Evolutionary conservation across 2,888 invertebrate species (phyloP).

Genomic region (Erebia palarica): DNA sequence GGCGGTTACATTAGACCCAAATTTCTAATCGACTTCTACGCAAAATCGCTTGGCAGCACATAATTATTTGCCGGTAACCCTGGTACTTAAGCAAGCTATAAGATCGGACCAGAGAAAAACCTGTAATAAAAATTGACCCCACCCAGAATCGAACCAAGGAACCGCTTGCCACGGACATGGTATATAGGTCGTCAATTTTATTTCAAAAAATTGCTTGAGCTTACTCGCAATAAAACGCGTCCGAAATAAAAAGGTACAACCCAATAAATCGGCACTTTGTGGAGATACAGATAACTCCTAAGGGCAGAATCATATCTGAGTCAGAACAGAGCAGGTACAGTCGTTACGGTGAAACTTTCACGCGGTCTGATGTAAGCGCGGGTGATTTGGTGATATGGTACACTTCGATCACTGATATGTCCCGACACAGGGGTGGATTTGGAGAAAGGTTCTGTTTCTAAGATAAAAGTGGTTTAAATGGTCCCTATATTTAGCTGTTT

Average conservation of each 20-base stretch:
- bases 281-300: slow-evolving; percentile 38
- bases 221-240: slow-evolving; percentile 10
- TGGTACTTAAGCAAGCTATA: no score
- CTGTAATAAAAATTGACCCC: no score
- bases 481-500: neutral
- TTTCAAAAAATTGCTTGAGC: neutral
- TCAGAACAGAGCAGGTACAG: slow-evolving; percentile 40
- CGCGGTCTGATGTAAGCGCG: slow-evolving; percentile 37
- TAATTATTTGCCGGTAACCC: no score
- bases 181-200: no score
- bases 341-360: slow-evolving; percentile 63
- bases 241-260: slow-evolving; percentile 25
- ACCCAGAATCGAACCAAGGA: no score
- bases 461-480: neutral
- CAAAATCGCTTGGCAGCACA: no score
- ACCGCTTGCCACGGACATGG: no score
- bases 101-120: no score
- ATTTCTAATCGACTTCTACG: no score
- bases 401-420: slow-evolving; percentile 59
- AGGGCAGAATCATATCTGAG: slow-evolving; percentile 59
- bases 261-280: slow-evolving; percentile 41
- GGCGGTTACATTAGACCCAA: no score
- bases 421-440: slow-evolving; percentile 52
- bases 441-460: neutral
- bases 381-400: slow-evolving; percentile 47